Evolutionary conservation across 2,797 vertebrate species (phyloP).

Genomic region (Ptychobarbus kaznakovi): DNA sequence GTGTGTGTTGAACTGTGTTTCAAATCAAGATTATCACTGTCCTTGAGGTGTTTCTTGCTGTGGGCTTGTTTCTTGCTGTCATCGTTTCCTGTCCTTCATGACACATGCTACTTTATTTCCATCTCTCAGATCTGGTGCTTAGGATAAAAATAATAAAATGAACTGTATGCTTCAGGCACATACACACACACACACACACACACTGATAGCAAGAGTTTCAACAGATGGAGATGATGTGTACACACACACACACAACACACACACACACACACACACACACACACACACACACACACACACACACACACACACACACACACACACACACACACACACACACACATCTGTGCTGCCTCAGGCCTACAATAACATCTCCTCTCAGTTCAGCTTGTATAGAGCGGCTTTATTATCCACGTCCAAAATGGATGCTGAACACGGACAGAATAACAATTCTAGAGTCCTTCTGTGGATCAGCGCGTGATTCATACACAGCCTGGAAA

Average conservation of each 20-base stretch:
- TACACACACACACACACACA: neutral
- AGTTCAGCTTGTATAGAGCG: conserved; percentile 28
- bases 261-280: conserved; percentile 11
- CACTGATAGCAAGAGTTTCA: neutral
- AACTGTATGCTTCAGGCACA: conserved; percentile 6
- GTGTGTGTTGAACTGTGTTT: neutral
- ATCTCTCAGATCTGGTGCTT: neutral
- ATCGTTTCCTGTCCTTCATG: neutral
- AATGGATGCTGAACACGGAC: conserved; percentile 26
- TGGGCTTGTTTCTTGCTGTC: neutral
- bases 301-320: conserved; percentile 23
- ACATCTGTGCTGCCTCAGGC: conserved; percentile 33
- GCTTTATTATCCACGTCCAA: conserved; percentile 11
- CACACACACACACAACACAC: conserved; percentile 4
- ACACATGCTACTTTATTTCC: neutral
- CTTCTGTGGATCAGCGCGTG: neutral
- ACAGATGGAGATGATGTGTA: conserved; percentile 19
- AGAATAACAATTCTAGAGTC: conserved; percentile 17
- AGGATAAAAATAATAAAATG: conserved; percentile 4
- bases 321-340: conserved; percentile 10
- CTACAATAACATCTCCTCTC: conserved; percentile 1
- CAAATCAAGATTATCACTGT: neutral
- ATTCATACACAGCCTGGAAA: neutral
- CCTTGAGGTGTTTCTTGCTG: conserved; percentile 7
- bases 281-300: neutral